Evolutionary conservation across 2,113 vertebrate species (phyloP), one percentile per base, ranked within the genome.

Genomic region (Neogale vison): DNA sequence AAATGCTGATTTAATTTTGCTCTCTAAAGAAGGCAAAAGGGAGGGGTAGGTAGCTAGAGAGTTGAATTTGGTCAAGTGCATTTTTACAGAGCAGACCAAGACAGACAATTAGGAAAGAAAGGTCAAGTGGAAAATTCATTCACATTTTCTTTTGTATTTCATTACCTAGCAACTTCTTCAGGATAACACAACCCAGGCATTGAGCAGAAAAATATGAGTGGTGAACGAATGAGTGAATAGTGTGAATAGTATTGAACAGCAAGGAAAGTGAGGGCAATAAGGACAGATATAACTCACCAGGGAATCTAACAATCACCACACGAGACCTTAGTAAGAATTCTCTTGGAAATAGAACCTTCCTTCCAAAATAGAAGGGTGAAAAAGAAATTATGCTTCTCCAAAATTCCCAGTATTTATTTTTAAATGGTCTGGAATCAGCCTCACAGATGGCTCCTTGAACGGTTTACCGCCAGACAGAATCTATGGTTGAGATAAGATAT

Each of bases 391-490:
- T 69, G 93, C 81, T 88, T 83, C 91, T 93, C 67, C 36, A 29
- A 67, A 97, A 96, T 94, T 95, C 65, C 84, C 72, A 95, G 79
- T 87, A 84, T 83, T 95, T 93, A 85, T 96, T 88, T 96, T 63
- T 39, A 96, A 97, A 90, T 50, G 71, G 50, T 42, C 65, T 42
- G 14, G 67, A 83, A 57, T 52, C 82, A 65, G 55, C 90, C 74
- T 95, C 69, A 83, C 91, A 97, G 96, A 97, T 74, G 82, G 88
- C 74, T 92, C 34, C 47, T 21, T 12, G 36, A 63, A n/a, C 34
- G 57, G 20, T 47, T 72, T 47, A 39, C 82, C 84, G 82, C 88
- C 86, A 96, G 96, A 94, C 88, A 84, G 59, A 59, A 91, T 67
- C 67, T 61, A 42, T n/a, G 71, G 50, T 21, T 57, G 71, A 97